Conservation (phyloP, 2,797 vertebrate species). For the Myotis daubentonii region DNA sequence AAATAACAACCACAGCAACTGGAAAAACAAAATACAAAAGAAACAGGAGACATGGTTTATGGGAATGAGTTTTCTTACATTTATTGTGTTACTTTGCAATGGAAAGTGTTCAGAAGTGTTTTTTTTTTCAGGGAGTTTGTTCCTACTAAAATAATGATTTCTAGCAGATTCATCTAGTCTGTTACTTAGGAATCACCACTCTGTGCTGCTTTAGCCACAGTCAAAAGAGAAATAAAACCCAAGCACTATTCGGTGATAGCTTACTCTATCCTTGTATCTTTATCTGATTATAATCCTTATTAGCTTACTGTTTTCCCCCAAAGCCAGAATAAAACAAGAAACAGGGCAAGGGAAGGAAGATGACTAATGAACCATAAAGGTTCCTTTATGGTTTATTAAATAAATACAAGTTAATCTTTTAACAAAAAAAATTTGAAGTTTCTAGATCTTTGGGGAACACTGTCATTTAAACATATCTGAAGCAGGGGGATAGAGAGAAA, state of each 20-base stretch:
- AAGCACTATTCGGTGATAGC: not conserved
- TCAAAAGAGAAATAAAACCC: not conserved
- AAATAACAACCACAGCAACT: not conserved
- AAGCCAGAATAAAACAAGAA: constrained; percentile 25
- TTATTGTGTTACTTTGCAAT: not conserved
- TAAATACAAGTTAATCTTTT: constrained; percentile 55
- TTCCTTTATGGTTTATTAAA: constrained; percentile 38
- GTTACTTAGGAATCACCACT: not conserved
- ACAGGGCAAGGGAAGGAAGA: not conserved
- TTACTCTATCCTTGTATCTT: not conserved
- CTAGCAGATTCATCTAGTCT: not conserved
- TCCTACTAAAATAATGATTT: not conserved
- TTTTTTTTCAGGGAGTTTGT: not conserved
- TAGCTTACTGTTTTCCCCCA: constrained; percentile 16
- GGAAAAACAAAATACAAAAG: not conserved
- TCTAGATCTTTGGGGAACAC: constrained; percentile 7
- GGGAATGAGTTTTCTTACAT: not conserved
- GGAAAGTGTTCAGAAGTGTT: not conserved
- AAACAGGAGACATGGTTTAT: not conserved
- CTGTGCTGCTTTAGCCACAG: not conserved
- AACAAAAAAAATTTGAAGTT: constrained; percentile 39
- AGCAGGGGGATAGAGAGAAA: not conserved
- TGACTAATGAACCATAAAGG: constrained; percentile 20
- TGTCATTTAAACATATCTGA: not conserved
- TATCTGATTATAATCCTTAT: constrained; percentile 42